Conservation (phyloP, 1,140 invertebrate species). For the Carcinoscorpius rotundicauda region DNA sequence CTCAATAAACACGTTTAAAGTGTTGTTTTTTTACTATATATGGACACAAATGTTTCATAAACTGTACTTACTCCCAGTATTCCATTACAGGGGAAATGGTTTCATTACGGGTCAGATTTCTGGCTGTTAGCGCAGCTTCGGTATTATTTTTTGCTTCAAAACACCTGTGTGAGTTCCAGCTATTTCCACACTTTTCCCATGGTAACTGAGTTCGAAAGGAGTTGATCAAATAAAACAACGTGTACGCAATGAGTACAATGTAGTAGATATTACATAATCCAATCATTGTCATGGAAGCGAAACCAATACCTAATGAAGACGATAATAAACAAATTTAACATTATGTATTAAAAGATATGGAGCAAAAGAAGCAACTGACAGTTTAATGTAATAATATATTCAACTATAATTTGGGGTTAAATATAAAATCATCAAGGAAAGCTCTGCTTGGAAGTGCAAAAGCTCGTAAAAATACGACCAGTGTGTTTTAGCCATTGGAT, state of each 20-base stretch:
- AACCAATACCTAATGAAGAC: constrained; percentile 25
- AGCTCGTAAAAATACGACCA: no score
- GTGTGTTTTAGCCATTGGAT: no score
- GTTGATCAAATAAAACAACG: constrained; percentile 81
- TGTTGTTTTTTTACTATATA: background rate
- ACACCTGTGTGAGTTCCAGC: constrained; percentile 36
- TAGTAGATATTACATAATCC: constrained; percentile 98
- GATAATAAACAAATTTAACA: no score
- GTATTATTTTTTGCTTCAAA: constrained; percentile 16
- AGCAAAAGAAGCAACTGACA: no score
- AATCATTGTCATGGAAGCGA: constrained; percentile 40
- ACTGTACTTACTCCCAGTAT: constrained; percentile 36
- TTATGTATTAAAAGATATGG: no score
- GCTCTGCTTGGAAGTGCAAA: no score
- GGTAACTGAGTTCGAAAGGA: constrained; percentile 38
- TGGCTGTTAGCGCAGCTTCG: background rate
- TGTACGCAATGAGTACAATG: constrained; percentile 88
- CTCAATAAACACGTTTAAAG: background rate
- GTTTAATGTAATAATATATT: no score
- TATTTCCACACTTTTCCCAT: constrained; percentile 29
- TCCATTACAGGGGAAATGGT: constrained; percentile 35
- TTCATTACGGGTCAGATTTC: constrained; percentile 17
- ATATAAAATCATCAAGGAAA: no score
- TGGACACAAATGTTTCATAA: constrained; percentile 4
- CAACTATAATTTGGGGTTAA: no score